phyloP scores from a whole-genome alignment of 2,113 vertebrate genomes.

The Shinisaurus crocodilurus region DNA sequence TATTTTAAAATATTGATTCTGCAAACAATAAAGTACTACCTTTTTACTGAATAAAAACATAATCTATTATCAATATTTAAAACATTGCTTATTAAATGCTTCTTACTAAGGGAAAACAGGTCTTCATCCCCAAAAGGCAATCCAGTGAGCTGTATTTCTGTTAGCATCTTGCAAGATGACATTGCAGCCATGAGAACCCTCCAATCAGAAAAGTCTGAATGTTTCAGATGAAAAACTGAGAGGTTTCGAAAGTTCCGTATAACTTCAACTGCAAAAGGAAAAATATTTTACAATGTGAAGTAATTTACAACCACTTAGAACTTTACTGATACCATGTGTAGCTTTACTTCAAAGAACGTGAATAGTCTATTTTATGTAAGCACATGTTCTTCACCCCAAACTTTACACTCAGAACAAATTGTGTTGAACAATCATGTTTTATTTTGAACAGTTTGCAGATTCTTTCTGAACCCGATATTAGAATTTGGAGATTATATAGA shows the following conservation, averaged over 20 bases:
- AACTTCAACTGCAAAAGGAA: slow-evolving; percentile 57
- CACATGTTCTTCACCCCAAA: background rate
- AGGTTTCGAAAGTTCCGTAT: slow-evolving; percentile 58
- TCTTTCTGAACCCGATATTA: background rate
- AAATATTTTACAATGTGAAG: slow-evolving; percentile 7
- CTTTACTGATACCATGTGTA: background rate
- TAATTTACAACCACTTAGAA: background rate
- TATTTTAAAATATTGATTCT: background rate
- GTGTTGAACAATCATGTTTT: background rate
- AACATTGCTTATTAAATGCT: background rate
- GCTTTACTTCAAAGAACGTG: background rate
- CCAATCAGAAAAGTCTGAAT: slow-evolving; percentile 33
- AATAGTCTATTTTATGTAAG: background rate
- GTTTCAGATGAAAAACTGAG: slow-evolving; percentile 52
- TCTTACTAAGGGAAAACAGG: slow-evolving; percentile 36
- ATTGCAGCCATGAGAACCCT: slow-evolving; percentile 50
- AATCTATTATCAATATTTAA: background rate
- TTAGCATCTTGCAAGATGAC: slow-evolving; percentile 57
- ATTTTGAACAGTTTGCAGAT: background rate
- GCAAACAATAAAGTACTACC: background rate
- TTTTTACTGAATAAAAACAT: background rate
- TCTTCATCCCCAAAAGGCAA: slow-evolving; percentile 3
- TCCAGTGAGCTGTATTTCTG: slow-evolving; percentile 51
- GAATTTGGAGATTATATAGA: background rate
- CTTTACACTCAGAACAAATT: background rate